Base-by-base conservation (phyloP, 2,888 invertebrate genomes). In the Nudaria mundana region DNA sequence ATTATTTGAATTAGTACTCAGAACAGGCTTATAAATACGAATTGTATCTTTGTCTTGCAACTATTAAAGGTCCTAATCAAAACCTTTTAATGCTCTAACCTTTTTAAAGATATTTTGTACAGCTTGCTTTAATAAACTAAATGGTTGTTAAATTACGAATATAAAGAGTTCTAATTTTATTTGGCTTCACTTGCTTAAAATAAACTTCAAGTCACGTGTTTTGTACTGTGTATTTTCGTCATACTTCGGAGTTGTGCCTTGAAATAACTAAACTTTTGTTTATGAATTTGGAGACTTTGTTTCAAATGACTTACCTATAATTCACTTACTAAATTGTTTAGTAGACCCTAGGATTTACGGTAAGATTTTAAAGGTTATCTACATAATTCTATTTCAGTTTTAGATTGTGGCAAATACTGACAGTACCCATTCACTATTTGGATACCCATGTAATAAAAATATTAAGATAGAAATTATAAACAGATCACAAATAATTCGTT, bases 1-100 rank as follows among this genome's bases (percentile, higher is more conserved):
- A 24, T 23, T 10, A 24, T 32, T 24, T 46, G 23, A 26, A 37
- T n/a, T n/a, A n/a, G 39, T 38, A 22, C 25, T 8, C 28, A 26
- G 25, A 45, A 38, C 23, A 5, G 22, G 28, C 3, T 6, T 32
- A 34, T 31, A 30, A 30, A 20, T 2, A 15, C 24, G 5, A 12
- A 24, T 30, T 30, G 8, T 11, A 8, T 23, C 16, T 36, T 15
- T 24, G 15, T 15, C 10, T 23, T 10, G 11, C 14, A 14, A 15
- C 15, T 15, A 15, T 32, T 24, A 32, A 32, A 32, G 10, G 10
- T 24, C n/a, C 11, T 10, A 11, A 23, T 8, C 14, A 14, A 22
- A 8, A 23, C 14, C 6, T 10, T 23, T 3, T 7, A 15, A n/a
- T n/a, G 8, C 10, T 15, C 13, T 28, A 28, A 10, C 23, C 6